A percentile compares a stretch with the other conserved stretches of the same genome.
These are phyloP conservation scores for Ganaspis brasiliensis DNA, from an alignment of 2,888 invertebrate species.

Conservation along the genomic window DNA sequence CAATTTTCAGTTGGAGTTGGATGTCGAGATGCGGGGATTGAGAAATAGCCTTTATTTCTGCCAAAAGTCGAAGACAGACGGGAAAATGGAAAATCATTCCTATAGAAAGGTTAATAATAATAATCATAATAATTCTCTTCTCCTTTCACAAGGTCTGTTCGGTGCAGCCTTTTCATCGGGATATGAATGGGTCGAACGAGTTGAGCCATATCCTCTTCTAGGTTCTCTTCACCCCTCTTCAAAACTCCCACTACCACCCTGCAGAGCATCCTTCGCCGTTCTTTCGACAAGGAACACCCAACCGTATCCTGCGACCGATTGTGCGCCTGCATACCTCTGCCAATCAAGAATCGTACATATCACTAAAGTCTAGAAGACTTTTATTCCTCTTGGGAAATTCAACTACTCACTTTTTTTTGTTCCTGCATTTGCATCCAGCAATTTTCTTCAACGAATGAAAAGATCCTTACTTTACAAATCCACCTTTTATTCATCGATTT, in stretches of 20 bases:
- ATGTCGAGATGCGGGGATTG: background rate
- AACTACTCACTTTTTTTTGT: background rate
- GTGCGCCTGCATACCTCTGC: constrained; percentile 7
- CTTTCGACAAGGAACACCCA: constrained; percentile 38
- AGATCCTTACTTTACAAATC: background rate
- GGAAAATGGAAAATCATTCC: constrained; percentile 78
- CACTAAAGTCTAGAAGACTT: background rate
- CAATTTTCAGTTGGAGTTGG: constrained; percentile 23
- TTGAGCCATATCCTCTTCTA: constrained; percentile 78
- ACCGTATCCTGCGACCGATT: constrained; percentile 33
- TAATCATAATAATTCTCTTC: constrained; percentile 80
- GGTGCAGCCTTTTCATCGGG: constrained; percentile 77
- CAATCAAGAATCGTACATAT: constrained; percentile 21
- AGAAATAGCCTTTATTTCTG: constrained; percentile 31
- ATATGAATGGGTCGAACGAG: constrained; percentile 80
- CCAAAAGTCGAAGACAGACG: constrained; percentile 74
- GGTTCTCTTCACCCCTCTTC: constrained; percentile 59
- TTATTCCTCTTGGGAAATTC: constrained; percentile 28
- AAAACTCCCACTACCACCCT: background rate
- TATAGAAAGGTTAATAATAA: constrained; percentile 79
- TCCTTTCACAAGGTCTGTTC: constrained; percentile 78
- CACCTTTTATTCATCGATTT: no score
- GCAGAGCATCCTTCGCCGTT: background rate
- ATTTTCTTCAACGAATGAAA: constrained; percentile 20
- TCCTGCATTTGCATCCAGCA: constrained; percentile 1